A percentile compares a stretch with the other conserved stretches of the same genome.
Conservation (phyloP, 2,113 vertebrate genomes). For the Nettapus auritus region DNA sequence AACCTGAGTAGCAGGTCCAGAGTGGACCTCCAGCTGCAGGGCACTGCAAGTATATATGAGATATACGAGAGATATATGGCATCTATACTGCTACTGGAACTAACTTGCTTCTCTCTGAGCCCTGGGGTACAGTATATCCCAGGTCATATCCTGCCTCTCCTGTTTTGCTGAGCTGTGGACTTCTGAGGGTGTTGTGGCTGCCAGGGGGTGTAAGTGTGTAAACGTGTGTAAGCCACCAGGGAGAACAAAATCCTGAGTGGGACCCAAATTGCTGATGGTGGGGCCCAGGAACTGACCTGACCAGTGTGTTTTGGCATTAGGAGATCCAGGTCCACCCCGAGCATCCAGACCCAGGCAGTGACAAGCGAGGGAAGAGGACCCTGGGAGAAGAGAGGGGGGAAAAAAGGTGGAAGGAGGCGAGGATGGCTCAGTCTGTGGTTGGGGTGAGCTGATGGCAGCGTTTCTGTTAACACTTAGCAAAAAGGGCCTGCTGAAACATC, state of each 20-base stretch:
- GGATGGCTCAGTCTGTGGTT: neutral
- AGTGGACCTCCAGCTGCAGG: neutral
- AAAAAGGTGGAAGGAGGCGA: neutral
- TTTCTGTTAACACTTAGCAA: neutral
- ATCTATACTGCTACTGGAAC: neutral
- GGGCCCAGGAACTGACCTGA: neutral
- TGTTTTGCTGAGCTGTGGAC: neutral
- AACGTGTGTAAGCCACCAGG: neutral
- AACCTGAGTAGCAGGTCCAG: neutral
- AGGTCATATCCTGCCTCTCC: neutral
- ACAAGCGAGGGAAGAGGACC: neutral
- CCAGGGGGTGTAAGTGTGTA: no score
- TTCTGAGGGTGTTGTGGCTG: neutral
- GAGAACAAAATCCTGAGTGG: neutral
- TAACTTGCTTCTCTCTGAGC: neutral
- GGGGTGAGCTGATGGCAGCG: fast-evolving
- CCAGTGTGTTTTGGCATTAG: neutral
- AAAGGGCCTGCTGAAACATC: neutral
- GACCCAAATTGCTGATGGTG: neutral
- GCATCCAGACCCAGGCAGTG: neutral
- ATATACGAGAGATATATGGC: neutral
- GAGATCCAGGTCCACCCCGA: neutral
- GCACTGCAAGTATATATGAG: neutral
- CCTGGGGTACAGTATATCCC: neutral
- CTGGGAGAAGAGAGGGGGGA: neutral